Evolutionary conservation across 2,113 vertebrate genomes (phyloP).

Genomic region (Australoheros scitulus): DNA sequence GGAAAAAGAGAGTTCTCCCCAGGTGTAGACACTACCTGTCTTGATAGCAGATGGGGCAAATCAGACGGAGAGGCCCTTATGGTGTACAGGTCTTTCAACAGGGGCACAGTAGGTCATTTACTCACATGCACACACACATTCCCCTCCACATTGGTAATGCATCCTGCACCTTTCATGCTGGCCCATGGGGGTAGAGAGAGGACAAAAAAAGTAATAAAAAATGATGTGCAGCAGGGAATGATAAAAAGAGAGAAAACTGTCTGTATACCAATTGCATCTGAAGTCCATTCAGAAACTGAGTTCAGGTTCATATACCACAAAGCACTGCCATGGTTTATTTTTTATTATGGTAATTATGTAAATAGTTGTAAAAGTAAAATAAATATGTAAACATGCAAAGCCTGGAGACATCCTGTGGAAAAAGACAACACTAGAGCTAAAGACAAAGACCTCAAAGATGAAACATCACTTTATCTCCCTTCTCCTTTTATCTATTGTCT

Average conservation of each 20-base stretch:
- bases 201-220: conserved; percentile 32
- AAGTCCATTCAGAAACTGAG: conserved; percentile 13
- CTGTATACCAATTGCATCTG: background rate
- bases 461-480: conserved; percentile 25
- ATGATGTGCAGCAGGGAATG: background rate
- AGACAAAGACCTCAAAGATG: conserved; percentile 34
- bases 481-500: conserved; percentile 11
- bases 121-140: conserved; percentile 11
- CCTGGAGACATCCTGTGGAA: conserved; percentile 30
- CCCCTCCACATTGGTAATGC: conserved; percentile 16
- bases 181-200: conserved; percentile 6
- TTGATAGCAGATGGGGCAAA: conserved; percentile 72
- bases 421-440: conserved; percentile 28
- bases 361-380: conserved; percentile 50
- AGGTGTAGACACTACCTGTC: conserved; percentile 66
- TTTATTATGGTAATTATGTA: conserved; percentile 59
- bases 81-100: conserved; percentile 47
- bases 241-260: background rate
- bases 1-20: conserved; percentile 48
- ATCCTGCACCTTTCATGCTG: conserved; percentile 20
- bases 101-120: conserved; percentile 41
- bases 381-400: conserved; percentile 53
- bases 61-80: conserved; percentile 59
- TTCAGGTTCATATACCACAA: conserved; percentile 37
- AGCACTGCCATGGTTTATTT: background rate